Base-by-base conservation (phyloP, 2,888 invertebrate genomes). In the Drosophila lacicola region DNA sequence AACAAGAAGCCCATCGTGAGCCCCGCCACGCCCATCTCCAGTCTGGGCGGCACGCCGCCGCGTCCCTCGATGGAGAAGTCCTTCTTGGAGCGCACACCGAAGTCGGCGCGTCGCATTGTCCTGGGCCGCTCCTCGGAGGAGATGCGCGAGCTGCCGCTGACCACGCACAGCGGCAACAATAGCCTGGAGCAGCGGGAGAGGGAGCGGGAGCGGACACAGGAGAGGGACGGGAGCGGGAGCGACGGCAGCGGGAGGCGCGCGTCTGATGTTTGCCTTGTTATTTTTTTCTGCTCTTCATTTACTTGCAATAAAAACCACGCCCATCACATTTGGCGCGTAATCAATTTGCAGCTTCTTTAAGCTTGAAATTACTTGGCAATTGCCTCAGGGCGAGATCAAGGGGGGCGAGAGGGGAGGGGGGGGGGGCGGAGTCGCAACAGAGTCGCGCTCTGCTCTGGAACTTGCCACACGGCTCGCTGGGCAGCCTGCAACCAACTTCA, bases 1-100 rank as follows among this genome's bases (percentile, higher is more conserved):
- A 91, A 90, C 46, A 89, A 85, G 44, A 91, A 91, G 14, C 91
- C 91, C 5, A 78, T 90, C 5, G 69, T 58, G 4, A 56, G 58
- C 6, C 63, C 66, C 17, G 17, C 17, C 8, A 79, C 84, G 11
- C 86, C 91, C 0, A 63, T 74, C 0, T 80, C 83, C 8, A 91
- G 91, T 41, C 29, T 83, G 9, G 69, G 74, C 1, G 74, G 82
- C 2, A 81, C 90, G 4, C 82, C 90, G 4, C 82, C 91, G 1
- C 86, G 76, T 0, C 75, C 70, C 0, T 85, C 88, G 6, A 51
- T 81, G 4, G 84, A 83, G 3, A 86, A 90, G 50, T 87, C 87
- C 10, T 33, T 79, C 10, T 33, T 79, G 47, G 90, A 89, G 10
- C 78, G 82, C 1, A 71, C 74, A 4, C 87, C 88, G 3, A 88